Conservation (phyloP, 2,797 vertebrate genomes). For the Fringilla coelebs region DNA sequence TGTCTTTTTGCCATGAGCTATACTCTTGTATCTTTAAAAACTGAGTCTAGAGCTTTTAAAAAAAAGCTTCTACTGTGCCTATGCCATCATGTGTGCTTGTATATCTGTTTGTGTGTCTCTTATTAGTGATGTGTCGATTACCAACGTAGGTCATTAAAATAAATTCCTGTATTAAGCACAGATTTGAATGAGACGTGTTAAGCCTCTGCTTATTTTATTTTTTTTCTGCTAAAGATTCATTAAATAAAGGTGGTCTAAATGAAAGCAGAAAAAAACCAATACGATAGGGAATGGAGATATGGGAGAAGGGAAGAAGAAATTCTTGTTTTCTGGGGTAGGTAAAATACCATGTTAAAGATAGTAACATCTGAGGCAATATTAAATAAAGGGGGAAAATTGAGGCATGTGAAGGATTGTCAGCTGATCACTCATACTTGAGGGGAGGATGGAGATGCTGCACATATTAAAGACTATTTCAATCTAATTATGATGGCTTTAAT, state of each 20-base stretch:
- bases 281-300: neutral
- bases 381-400: neutral
- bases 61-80: neutral
- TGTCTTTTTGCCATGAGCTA: slow-evolving; percentile 31
- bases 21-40: slow-evolving; percentile 62
- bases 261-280: neutral
- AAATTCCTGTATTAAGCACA: neutral
- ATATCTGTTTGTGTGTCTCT: neutral
- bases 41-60: neutral
- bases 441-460: neutral
- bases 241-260: neutral
- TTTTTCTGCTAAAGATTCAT: neutral
- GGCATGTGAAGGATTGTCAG: neutral
- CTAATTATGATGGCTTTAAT: slow-evolving; percentile 15
- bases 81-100: neutral
- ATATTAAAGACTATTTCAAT: neutral
- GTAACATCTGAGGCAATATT: neutral
- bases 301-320: neutral
- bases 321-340: neutral
- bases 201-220: neutral
- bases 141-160: neutral
- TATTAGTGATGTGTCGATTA: neutral
- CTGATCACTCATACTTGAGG: neutral
- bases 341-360: neutral
- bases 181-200: neutral